Evolutionary conservation across 1,140 invertebrate genomes (phyloP).

Genomic region (Aphidius gifuensis): DNA sequence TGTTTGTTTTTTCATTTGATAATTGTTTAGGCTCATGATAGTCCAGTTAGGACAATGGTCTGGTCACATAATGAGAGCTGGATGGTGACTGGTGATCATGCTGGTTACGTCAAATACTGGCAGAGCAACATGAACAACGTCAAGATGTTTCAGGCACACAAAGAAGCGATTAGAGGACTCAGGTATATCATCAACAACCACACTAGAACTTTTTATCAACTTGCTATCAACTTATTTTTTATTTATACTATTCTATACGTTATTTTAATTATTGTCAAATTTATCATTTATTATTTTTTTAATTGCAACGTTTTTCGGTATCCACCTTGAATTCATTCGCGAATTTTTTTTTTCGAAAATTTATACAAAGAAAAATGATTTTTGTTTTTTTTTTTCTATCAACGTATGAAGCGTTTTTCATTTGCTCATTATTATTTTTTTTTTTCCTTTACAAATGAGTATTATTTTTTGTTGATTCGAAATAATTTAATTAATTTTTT

Average conservation of each 20-base stretch:
- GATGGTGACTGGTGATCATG: slow-evolving; percentile 99
- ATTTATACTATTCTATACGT: slow-evolving; percentile 33
- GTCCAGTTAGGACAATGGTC: slow-evolving; percentile 95
- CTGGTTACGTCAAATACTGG: slow-evolving; percentile 99
- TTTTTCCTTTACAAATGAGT: too few species aligned
- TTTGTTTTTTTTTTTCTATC: not conserved
- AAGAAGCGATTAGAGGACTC: slow-evolving; percentile 97
- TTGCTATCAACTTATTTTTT: slow-evolving; percentile 33
- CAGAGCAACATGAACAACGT: slow-evolving; percentile 99
- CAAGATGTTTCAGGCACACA: slow-evolving; percentile 99
- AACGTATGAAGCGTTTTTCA: slow-evolving; percentile 5
- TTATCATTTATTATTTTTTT: slow-evolving; percentile 2
- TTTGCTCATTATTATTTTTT: slow-evolving; percentile 11
- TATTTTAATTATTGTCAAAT: slow-evolving; percentile 58
- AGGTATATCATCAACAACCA: slow-evolving; percentile 70
- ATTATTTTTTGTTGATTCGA: too few species aligned
- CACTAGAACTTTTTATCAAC: slow-evolving; percentile 51
- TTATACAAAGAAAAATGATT: not conserved
- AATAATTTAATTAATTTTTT: too few species aligned
- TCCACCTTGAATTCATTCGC: slow-evolving; percentile 5
- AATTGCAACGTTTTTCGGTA: not conserved
- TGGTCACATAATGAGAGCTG: slow-evolving; percentile 99
- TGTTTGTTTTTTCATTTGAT: slow-evolving; percentile 13
- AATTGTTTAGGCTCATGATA: slow-evolving; percentile 86
- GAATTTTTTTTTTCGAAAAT: too few species aligned